These are phyloP conservation scores for Fabriciana adippe DNA, from an alignment of 2,888 invertebrate genomes.

Conservation along the genomic window DNA sequence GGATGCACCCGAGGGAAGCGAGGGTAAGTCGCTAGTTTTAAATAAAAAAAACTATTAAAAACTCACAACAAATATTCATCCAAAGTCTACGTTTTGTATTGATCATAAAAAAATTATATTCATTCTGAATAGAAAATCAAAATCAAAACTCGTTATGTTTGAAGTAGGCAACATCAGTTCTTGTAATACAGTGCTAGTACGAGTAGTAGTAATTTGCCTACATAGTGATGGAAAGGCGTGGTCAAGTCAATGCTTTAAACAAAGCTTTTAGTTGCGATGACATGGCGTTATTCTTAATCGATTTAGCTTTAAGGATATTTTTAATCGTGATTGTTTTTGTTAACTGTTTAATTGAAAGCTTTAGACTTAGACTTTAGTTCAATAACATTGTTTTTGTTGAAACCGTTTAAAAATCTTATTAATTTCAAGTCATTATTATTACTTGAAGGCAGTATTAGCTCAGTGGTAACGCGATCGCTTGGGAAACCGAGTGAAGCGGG, in stretches of 20 bases:
- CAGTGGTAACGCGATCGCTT: too few relatives aligned
- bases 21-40: too few relatives aligned
- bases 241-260: constrained; percentile 64
- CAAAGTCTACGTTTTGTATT: too few relatives aligned
- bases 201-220: constrained; percentile 19
- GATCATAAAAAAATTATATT: too few relatives aligned
- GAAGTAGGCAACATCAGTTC: not conserved
- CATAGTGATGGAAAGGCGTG: constrained; percentile 54
- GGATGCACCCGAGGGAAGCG: too few relatives aligned
- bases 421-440: too few relatives aligned
- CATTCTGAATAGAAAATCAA: too few relatives aligned
- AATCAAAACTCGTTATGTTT: too few relatives aligned
- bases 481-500: too few relatives aligned
- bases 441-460: too few relatives aligned
- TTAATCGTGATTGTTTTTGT: constrained; percentile 58
- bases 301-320: constrained; percentile 41
- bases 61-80: too few relatives aligned
- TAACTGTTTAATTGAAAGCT: constrained; percentile 53
- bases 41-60: too few relatives aligned
- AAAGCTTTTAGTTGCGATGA: constrained; percentile 74
- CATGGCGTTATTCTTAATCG: constrained; percentile 49
- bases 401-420: not conserved
- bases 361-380: not conserved
- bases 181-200: not conserved
- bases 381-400: not conserved